These are phyloP conservation scores for Philaenus spumarius DNA, from an alignment of 1,140 invertebrate species.

Conservation along the genomic window DNA sequence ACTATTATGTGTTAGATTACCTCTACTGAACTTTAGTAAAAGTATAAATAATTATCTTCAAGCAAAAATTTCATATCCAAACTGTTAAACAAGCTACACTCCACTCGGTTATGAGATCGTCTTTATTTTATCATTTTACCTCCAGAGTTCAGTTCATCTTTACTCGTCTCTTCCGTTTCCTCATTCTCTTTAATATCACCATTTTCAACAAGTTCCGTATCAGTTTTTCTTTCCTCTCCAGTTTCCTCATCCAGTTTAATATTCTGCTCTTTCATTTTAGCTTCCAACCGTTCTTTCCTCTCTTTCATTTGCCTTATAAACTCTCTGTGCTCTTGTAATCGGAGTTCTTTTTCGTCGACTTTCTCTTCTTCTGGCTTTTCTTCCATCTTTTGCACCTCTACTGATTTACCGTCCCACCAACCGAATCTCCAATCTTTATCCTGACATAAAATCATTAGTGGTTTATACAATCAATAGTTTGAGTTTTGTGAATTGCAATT, in stretches of 20 bases:
- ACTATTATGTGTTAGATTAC: no score
- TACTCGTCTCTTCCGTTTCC: conserved; percentile 17
- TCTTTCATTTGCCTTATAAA: conserved; percentile 19
- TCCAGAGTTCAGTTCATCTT: not conserved
- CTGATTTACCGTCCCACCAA: conserved; percentile 30
- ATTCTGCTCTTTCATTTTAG: conserved; percentile 6
- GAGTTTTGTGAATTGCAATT: no score
- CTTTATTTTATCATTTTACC: no score
- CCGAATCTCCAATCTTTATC: conserved; percentile 28
- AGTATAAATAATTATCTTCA: no score
- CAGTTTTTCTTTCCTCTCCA: conserved; percentile 7
- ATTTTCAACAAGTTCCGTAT: conserved; percentile 1
- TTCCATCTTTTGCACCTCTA: conserved; percentile 26
- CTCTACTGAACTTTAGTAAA: no score
- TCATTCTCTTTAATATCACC: conserved; percentile 13
- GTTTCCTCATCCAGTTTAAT: conserved; percentile 2
- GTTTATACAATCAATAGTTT: no score
- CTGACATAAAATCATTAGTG: conserved; percentile 7
- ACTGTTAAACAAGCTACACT: no score
- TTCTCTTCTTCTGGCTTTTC: conserved; percentile 18
- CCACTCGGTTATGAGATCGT: no score
- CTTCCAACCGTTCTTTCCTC: conserved; percentile 13
- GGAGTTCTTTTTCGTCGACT: conserved; percentile 22
- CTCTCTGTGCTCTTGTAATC: conserved; percentile 24
- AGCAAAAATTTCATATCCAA: no score